phyloP scores from a whole-genome alignment of 2,797 vertebrate species.

The Parauchenoglanis ngamensis region DNA sequence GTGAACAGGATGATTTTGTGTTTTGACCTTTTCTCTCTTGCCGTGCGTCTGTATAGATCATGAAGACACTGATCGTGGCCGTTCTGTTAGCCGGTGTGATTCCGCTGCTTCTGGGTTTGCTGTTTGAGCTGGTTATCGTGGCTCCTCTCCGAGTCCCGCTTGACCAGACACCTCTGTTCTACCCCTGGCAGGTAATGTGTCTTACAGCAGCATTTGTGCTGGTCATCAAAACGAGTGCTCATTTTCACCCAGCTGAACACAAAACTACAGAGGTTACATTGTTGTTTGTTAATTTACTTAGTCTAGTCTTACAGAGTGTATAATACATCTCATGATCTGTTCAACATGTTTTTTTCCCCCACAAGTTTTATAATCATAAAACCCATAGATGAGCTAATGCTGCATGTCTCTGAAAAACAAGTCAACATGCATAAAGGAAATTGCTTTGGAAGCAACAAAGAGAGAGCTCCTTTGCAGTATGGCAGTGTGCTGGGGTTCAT shows the following conservation, averaged over 20 bases:
- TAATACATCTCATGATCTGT: not conserved
- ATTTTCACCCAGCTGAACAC: not conserved
- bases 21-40: not conserved
- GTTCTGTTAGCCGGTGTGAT: conserved; percentile 92
- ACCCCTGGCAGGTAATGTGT: conserved; percentile 92
- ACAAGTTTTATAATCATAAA: not conserved
- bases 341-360: not conserved
- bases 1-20: not conserved
- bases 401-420: not conserved
- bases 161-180: conserved; percentile 97
- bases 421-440: not conserved
- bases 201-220: not conserved
- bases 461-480: not conserved
- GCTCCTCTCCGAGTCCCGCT: conserved; percentile 94
- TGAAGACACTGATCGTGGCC: conserved; percentile 95
- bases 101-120: conserved; percentile 89
- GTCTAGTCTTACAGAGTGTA: not conserved
- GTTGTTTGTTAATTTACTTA: not conserved
- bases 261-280: not conserved
- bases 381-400: not conserved
- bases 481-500: not conserved
- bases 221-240: not conserved
- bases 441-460: not conserved
- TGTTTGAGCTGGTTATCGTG: conserved; percentile 96
- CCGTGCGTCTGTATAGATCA: conserved; percentile 75